These are phyloP conservation scores for Danaus melanippus DNA, from an alignment of 1,140 invertebrate genomes.

Conservation along the genomic window DNA sequence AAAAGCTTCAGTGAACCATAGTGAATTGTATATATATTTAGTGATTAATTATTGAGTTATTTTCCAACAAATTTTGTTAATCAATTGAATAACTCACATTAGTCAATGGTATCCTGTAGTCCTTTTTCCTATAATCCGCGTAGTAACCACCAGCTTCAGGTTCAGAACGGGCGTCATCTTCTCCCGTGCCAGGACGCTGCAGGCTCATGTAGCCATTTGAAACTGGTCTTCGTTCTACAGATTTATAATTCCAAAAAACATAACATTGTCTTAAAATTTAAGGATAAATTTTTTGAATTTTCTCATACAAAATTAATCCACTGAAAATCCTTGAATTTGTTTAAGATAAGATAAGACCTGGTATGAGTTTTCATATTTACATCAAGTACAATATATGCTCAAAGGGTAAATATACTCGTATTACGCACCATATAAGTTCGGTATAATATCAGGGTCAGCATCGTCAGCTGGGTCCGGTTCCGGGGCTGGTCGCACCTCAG, in stretches of 20 bases:
- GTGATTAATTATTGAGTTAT: too few species aligned
- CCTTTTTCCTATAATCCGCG: conserved; percentile 63
- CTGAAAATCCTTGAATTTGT: too few species aligned
- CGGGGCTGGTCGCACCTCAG: conserved; percentile 33
- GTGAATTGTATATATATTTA: too few species aligned
- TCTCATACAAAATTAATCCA: too few species aligned
- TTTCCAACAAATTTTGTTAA: too few species aligned
- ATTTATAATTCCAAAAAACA: background rate
- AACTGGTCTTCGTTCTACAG: conserved; percentile 59
- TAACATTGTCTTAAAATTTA: background rate
- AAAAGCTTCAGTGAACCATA: too few species aligned
- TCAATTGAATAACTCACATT: conserved; percentile 48
- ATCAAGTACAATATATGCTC: too few species aligned
- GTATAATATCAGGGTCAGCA: conserved; percentile 87
- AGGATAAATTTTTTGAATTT: background rate
- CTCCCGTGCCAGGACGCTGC: conserved; percentile 53
- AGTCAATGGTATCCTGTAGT: conserved; percentile 67
- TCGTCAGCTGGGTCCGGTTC: conserved; percentile 68
- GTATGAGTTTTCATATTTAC: too few species aligned
- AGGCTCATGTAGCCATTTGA: conserved; percentile 72
- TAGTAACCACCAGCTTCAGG: conserved; percentile 65
- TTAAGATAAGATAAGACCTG: too few species aligned
- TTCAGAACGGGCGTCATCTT: conserved; percentile 59
- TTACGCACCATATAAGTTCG: conserved; percentile 85
- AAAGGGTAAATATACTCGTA: too few species aligned